phyloP scores from a whole-genome alignment of 1,140 invertebrate genomes.

The Trinorchestia longiramus region DNA sequence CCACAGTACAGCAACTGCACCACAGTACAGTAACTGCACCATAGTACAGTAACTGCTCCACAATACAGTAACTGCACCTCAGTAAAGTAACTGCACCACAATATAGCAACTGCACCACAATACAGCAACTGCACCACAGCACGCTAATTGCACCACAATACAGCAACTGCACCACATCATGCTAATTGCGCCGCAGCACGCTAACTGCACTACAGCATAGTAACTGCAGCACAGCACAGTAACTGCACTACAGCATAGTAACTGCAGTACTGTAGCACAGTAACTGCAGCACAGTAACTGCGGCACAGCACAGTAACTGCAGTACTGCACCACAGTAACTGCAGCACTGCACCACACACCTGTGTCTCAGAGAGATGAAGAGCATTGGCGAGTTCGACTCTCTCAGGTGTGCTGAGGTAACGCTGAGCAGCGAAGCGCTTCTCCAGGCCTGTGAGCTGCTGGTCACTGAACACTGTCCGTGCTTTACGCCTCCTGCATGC shows the following conservation, averaged over 20 bases:
- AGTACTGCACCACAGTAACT: not conserved
- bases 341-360: constrained; percentile 69
- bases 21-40: too few species aligned
- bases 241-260: not conserved
- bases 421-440: constrained; percentile 95
- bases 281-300: not conserved
- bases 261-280: not conserved
- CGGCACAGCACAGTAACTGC: not conserved
- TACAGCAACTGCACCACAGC: too few species aligned
- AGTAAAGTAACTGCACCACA: too few species aligned
- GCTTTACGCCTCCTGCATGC: constrained; percentile 93
- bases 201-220: too few species aligned
- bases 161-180: too few species aligned
- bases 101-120: too few species aligned
- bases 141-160: too few species aligned
- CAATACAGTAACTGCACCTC: too few species aligned
- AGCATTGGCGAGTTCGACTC: constrained; percentile 92
- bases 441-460: constrained; percentile 93
- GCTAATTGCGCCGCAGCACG: not conserved
- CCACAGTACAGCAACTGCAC: too few species aligned
- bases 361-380: constrained; percentile 96
- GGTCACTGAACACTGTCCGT: constrained; percentile 97
- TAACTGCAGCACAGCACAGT: not conserved
- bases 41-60: too few species aligned
- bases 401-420: constrained; percentile 96